Conservation (phyloP, 2,113 vertebrate genomes). For the Cyprinodon tularosa region DNA sequence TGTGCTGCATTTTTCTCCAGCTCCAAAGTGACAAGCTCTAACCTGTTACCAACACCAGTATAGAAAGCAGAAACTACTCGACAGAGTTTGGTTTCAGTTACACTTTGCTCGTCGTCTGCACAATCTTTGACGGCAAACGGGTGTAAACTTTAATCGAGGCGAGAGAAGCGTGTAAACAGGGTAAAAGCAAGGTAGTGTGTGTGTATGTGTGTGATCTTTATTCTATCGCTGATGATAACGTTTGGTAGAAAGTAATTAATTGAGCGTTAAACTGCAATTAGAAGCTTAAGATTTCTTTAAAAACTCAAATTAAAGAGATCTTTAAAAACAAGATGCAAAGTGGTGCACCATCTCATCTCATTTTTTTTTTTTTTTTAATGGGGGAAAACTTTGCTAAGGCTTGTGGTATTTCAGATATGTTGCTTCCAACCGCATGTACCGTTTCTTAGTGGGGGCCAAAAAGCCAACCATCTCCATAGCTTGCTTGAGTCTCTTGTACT, state of each 20-base stretch:
- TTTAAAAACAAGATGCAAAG: not conserved
- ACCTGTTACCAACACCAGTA: slow-evolving; percentile 48
- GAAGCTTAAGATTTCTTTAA: not conserved
- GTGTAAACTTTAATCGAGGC: not conserved
- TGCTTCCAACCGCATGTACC: slow-evolving; percentile 77
- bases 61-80: slow-evolving; percentile 24
- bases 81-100: not conserved
- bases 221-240: not conserved
- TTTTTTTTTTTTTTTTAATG: not conserved
- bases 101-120: not conserved
- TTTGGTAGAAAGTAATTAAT: not conserved
- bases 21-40: slow-evolving; percentile 49
- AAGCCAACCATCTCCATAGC: slow-evolving; percentile 99
- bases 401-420: slow-evolving; percentile 3
- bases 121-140: not conserved
- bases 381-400: not conserved
- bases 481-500: slow-evolving; percentile 92
- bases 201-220: not conserved
- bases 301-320: not conserved
- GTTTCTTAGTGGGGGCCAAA: slow-evolving; percentile 91
- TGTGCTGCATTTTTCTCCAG: slow-evolving; percentile 51
- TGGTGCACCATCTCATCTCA: not conserved
- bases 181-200: not conserved
- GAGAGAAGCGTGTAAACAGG: not conserved
- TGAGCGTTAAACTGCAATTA: too few relatives aligned